Evolutionary conservation across 1,140 invertebrate genomes (phyloP).

Genomic region (Lepidotrigona ventralis): DNA sequence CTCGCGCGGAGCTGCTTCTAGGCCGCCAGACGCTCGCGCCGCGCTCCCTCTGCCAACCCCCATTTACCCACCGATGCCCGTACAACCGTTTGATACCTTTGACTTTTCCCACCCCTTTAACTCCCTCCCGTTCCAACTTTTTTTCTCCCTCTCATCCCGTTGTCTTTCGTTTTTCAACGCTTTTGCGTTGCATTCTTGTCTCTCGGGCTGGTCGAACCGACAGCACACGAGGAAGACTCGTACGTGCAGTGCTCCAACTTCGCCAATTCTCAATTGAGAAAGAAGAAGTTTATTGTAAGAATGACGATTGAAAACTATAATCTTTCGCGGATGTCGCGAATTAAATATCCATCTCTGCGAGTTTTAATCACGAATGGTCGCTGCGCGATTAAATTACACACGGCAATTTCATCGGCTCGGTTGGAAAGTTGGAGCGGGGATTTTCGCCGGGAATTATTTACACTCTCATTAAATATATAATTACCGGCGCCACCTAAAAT

Average conservation of each 20-base stretch:
- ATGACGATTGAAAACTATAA: neutral
- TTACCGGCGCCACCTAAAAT: constrained; percentile 49
- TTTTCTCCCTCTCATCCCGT: too few species aligned
- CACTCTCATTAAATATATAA: constrained; percentile 57
- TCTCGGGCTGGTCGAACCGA: too few species aligned
- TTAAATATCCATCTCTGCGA: too few species aligned
- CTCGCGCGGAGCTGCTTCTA: constrained; percentile 28
- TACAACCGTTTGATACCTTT: constrained; percentile 16
- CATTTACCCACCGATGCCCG: constrained; percentile 3
- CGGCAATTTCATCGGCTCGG: constrained; percentile 27
- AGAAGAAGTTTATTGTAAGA: too few species aligned
- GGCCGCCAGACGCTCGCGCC: constrained; percentile 36
- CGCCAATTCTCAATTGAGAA: too few species aligned
- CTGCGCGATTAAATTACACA: constrained; percentile 16
- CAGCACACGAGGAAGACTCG: too few species aligned
- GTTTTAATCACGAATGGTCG: neutral
- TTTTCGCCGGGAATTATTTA: constrained; percentile 33
- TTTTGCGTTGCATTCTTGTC: neutral
- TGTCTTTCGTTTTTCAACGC: neutral
- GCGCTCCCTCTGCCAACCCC: neutral
- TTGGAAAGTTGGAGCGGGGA: neutral
- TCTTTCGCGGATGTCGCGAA: neutral
- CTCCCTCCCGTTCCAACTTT: neutral
- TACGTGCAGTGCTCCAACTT: too few species aligned
- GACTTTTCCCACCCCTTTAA: neutral